Percentiles rank a stretch among this genome's conserved stretches.
These are phyloP conservation scores for Caenorhabditis latens DNA, from an alignment of 1,140 invertebrate genomes.

Conservation along the genomic window DNA sequence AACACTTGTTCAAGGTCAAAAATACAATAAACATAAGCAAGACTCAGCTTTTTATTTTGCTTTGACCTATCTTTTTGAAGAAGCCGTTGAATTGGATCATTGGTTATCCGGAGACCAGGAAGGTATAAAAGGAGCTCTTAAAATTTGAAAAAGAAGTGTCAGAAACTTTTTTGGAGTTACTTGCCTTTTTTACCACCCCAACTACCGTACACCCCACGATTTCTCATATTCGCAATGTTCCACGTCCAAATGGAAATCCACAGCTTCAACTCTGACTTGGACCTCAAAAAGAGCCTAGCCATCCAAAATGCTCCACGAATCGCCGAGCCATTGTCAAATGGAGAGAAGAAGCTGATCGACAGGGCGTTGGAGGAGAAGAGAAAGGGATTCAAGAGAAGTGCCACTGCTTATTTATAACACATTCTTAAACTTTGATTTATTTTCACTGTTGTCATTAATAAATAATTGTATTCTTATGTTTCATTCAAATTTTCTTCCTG, in stretches of 20 bases:
- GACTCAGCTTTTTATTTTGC: not conserved
- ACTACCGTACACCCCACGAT: not conserved
- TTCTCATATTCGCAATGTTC: not conserved
- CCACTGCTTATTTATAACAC: conserved; percentile 7
- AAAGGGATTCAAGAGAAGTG: not conserved
- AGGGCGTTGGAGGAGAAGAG: conserved; percentile 17
- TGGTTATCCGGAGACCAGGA: too few relatives aligned
- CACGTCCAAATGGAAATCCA: conserved; percentile 40
- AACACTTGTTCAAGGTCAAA: too few relatives aligned
- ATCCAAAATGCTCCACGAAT: not conserved
- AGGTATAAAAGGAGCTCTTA: not conserved
- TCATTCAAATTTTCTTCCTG: too few relatives aligned
- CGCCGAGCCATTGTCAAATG: not conserved
- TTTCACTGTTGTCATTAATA: too few relatives aligned
- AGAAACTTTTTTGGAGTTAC: too few relatives aligned
- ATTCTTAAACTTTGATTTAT: too few relatives aligned
- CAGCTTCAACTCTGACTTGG: conserved; percentile 42
- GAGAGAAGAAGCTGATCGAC: conserved; percentile 26
- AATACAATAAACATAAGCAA: too few relatives aligned
- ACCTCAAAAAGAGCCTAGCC: not conserved
- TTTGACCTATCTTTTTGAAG: not conserved
- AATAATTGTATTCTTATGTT: too few relatives aligned
- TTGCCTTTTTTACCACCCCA: not conserved
- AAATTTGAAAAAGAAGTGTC: too few relatives aligned
- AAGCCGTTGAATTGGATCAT: not conserved